Evolutionary conservation across 2,888 invertebrate species (phyloP), one percentile per base, ranked within the genome.

Genomic region (Chrysotoxum bicinctum): DNA sequence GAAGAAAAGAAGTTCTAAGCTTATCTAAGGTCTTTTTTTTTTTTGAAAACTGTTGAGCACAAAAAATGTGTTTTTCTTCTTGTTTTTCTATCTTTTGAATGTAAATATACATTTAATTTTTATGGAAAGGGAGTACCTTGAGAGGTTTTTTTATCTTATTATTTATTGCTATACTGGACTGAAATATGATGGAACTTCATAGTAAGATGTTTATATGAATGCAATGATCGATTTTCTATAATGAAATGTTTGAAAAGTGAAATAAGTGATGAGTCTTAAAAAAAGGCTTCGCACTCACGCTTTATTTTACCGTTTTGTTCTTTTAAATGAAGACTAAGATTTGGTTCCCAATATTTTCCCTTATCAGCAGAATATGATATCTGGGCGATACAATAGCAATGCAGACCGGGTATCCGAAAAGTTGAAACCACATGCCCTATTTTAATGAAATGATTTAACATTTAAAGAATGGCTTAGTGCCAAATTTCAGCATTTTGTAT

Each of bases 41-140:
- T 69, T 68, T 21, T 50, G 48, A 68, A 48, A 68, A 76, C 62
- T 43, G 60, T 43, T 35, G 69, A 64, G 54, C 19, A 32, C 32
- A 54, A 21, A 19, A 35, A 58, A 37, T 37, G 35, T 58, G 54
- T 32, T 54, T 32, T 69, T 50, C 37, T 48, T 23, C 35, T 35
- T 37, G 23, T 52, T 72, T 48, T 72, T 72, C 23, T 45, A 75
- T 75, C 69, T 58, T n/a, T 58, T 58, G 37, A 60, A 43, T 58
- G 35, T 58, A 37, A 60, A 60, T 26, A 60, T 26, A 40, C 23
- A 40, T 60, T 23, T 23, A 60, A 9, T 37, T 14, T 60, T 60
- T 60, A 40, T 60, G 23, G n/a, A 14, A 60, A 23, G 5, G 23
- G 9, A n/a, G 23, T n/a, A 40, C 32, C 58, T 21, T 37, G 7